Evolutionary conservation across 2,888 invertebrate genomes (phyloP), one percentile per base, ranked within the genome.

Genomic region (Rutpela maculata): DNA sequence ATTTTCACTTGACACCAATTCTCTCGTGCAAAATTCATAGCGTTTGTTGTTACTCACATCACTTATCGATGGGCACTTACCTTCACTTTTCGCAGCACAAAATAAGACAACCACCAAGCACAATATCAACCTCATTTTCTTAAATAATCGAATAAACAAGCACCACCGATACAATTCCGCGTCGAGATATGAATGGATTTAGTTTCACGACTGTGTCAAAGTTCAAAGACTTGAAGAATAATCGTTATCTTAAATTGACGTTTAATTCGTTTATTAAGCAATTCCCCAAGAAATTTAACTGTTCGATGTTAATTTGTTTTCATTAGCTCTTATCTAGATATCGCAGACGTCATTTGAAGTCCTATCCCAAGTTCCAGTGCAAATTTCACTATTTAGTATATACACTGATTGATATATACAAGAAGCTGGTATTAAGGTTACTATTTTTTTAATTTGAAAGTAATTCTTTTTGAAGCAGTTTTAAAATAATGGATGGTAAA

Each of bases 191-290:
- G 59, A 59, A 11, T 59, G 9, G 12, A 59, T 67, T 65, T 17
- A 22, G 22, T 9, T 22, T 65, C 50, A 67, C 10, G 71, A 17
- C 12, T 35, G 62, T 76, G 76, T 77, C 74, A 77, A 73, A 77
- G 77, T 68, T 77, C 77, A 74, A 38, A 73, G 73, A 59, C 77
- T 75, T 56, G 60, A 65, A 74, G 68, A 57, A 31, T 57, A 69
- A 63, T 73, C 62, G 68, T 77, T 77, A 77, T 77, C 77, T 74
- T 63, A 63, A 77, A 31, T 69, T 77, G 73, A 67, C 68, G 69
- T 69, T 68, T 69, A 19, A n/a, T 60, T 43, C 35, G 19, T 65
- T 67, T 15, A 22, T 67, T 15, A 22, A 67, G 67, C 67, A 67
- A 67, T 67, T 67, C 15, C n/a, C 9, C n/a, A 62, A 62, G 26